These are phyloP conservation scores for Catostylus mosaicus DNA, from an alignment of 30 jellyfish, hydroid and myxozoan species.

Conservation along the genomic window DNA sequence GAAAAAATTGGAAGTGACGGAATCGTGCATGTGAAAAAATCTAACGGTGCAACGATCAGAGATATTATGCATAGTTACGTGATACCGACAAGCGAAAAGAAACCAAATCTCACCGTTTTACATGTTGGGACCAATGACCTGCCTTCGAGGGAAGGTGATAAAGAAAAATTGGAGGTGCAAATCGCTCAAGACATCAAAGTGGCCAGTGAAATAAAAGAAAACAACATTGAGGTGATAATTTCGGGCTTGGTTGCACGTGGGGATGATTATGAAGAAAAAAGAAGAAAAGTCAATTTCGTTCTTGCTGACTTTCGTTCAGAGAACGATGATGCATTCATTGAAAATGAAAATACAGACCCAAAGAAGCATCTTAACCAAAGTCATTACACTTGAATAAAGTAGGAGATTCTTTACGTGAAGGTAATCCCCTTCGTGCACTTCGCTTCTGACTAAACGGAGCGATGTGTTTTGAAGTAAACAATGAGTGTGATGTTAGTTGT, in stretches of 20 bases:
- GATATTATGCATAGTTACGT: conserved; percentile 25
- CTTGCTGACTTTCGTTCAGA: conserved; percentile 14
- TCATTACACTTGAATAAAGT: no score
- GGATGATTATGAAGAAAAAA: conserved; percentile 6
- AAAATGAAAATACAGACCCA: background rate
- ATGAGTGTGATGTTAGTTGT: conserved; percentile 3
- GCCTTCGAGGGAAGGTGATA: background rate
- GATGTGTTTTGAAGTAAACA: conserved; percentile 14
- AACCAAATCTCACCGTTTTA: conserved; percentile 16
- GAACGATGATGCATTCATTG: conserved; percentile 15
- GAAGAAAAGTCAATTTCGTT: conserved; percentile 12
- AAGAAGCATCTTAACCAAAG: conserved; percentile 4
- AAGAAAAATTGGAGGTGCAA: conserved; percentile 25
- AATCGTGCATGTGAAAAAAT: no score
- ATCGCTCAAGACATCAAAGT: conserved; percentile 22
- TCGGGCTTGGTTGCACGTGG: conserved; percentile 31
- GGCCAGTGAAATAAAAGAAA: conserved; percentile 18
- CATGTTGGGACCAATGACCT: conserved; percentile 39
- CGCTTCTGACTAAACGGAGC: conserved; percentile 1
- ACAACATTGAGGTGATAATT: conserved; percentile 17
- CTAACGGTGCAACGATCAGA: background rate
- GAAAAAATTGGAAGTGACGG: conserved; percentile 16
- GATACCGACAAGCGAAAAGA: conserved; percentile 16
- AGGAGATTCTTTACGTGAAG: no score
- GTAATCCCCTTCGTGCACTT: background rate